Evolutionary conservation across 2,888 invertebrate genomes (phyloP).

Genomic region (Chloromyia formosa): DNA sequence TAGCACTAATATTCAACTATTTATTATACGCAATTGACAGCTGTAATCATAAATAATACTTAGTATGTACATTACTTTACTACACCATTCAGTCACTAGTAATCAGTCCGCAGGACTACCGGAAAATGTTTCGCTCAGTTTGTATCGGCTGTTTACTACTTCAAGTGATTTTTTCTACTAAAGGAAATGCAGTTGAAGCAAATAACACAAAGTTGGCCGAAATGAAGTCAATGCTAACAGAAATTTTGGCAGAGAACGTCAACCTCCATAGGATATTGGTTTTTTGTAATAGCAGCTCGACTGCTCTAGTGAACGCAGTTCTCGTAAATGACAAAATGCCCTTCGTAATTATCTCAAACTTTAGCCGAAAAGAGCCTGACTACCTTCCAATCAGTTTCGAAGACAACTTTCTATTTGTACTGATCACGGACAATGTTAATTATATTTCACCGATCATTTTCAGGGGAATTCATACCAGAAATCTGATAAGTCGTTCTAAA

Average conservation of each 20-base stretch:
- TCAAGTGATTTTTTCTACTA: too few relatives aligned
- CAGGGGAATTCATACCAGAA: not conserved
- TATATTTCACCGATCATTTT: not conserved
- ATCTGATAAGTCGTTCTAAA: not conserved
- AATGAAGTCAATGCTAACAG: not conserved
- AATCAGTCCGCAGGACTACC: too few relatives aligned
- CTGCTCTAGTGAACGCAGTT: not conserved
- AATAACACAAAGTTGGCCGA: not conserved
- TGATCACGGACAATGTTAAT: not conserved
- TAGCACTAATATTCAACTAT: too few relatives aligned
- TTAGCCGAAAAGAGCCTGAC: not conserved
- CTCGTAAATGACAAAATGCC: not conserved
- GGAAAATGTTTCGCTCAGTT: too few relatives aligned
- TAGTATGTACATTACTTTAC: too few relatives aligned
- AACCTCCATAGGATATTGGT: not conserved
- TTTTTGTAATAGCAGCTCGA: not conserved
- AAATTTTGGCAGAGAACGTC: not conserved
- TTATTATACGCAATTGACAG: too few relatives aligned
- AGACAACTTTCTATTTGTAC: slow-evolving; percentile 18
- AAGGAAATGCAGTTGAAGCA: not conserved
- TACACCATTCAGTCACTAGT: too few relatives aligned
- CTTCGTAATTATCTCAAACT: not conserved
- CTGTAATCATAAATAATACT: too few relatives aligned
- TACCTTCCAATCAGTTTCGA: not conserved
- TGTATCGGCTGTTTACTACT: too few relatives aligned